Conservation (phyloP, 2,113 vertebrate genomes). For the Bubalus kerabau region DNA sequence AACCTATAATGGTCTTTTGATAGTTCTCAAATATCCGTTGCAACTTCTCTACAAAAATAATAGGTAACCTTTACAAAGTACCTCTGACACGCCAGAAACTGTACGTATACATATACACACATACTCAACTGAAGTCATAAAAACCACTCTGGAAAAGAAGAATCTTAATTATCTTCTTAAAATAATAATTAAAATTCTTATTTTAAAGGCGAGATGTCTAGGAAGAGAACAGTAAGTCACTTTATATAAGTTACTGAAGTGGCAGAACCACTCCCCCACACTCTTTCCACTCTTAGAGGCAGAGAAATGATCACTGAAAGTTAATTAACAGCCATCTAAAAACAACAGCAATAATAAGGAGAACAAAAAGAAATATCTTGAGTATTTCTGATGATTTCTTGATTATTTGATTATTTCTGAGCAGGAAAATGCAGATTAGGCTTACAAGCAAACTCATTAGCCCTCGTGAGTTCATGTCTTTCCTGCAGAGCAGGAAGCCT, state of each 20-base stretch:
- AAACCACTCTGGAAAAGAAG: neutral
- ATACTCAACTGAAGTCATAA: neutral
- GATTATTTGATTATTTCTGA: neutral
- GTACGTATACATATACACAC: neutral
- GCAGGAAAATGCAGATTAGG: neutral
- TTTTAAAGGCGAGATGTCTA: neutral
- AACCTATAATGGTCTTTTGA: neutral
- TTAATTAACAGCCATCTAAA: neutral
- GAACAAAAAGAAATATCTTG: neutral
- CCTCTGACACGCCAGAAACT: no score
- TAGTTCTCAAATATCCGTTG: neutral
- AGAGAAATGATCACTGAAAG: neutral
- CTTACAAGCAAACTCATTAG: neutral
- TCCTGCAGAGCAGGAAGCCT: neutral
- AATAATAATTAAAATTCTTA: neutral
- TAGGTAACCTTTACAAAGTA: neutral
- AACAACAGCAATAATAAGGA: neutral
- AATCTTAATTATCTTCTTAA: neutral
- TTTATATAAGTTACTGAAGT: neutral
- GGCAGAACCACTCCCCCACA: neutral
- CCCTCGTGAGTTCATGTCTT: neutral
- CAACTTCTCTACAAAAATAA: neutral
- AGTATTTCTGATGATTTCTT: neutral
- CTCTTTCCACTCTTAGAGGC: neutral
- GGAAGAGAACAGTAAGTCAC: neutral